A percentile compares a stretch with the other conserved stretches of the same genome.
Conservation (phyloP, 2,113 vertebrate species). For the Sarotherodon lohbergeri region DNA sequence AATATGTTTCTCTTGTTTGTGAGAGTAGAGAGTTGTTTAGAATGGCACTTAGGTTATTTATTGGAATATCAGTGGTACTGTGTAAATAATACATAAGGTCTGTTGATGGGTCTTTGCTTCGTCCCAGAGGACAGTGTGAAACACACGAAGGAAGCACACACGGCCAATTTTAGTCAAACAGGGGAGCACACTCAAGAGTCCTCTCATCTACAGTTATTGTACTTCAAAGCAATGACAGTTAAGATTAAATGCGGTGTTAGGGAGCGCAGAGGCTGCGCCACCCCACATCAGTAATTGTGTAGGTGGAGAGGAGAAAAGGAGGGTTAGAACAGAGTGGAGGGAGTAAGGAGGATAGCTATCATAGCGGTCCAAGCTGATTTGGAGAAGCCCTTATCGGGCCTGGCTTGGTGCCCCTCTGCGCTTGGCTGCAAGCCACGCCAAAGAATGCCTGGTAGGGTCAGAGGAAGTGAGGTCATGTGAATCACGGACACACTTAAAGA, state of each 20-base stretch:
- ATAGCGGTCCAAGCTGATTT: slow-evolving; percentile 27
- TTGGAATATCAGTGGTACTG: slow-evolving; percentile 19
- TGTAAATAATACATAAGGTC: slow-evolving; percentile 53
- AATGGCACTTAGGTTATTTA: slow-evolving; percentile 34
- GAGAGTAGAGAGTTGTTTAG: slow-evolving; percentile 32
- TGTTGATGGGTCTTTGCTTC: slow-evolving; percentile 11
- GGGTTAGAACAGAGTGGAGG: not conserved
- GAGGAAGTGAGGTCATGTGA: slow-evolving; percentile 64
- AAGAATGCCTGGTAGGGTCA: slow-evolving; percentile 46
- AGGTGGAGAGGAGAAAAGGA: not conserved
- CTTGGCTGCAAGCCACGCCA: slow-evolving; percentile 34
- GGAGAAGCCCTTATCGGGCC: slow-evolving; percentile 42
- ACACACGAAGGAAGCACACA: not conserved
- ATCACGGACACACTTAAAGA: slow-evolving; percentile 61
- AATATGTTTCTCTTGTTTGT: slow-evolving; percentile 24
- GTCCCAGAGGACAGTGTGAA: slow-evolving; percentile 20
- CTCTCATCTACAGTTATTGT: slow-evolving; percentile 41
- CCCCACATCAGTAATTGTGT: not conserved
- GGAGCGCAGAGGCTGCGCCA: not conserved
- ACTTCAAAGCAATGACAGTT: slow-evolving; percentile 51
- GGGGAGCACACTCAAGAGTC: slow-evolving; percentile 23
- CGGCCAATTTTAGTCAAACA: slow-evolving; percentile 41
- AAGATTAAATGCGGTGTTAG: slow-evolving; percentile 34
- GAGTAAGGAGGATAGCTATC: slow-evolving; percentile 3
- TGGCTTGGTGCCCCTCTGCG: slow-evolving; percentile 25